These are phyloP conservation scores for Epizoanthus stellaris DNA, from an alignment of 92 coral and sea anemone species.

Conservation along the genomic window DNA sequence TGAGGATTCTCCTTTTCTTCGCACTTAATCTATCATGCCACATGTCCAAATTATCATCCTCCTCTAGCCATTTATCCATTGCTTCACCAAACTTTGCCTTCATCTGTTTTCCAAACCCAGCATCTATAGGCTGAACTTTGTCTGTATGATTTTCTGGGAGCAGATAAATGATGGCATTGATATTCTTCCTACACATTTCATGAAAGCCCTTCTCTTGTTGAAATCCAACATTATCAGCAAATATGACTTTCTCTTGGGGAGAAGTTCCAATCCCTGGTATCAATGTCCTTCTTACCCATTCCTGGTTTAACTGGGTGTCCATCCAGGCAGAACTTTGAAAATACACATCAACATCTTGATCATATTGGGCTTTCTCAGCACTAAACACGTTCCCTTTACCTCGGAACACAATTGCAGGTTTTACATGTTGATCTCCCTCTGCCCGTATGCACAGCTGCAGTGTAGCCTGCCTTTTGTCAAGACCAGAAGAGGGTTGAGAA, in stretches of 20 bases:
- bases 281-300: constrained; percentile 42
- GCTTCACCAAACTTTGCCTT: constrained; percentile 48
- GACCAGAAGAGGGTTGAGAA: constrained; percentile 52
- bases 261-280: constrained; percentile 15
- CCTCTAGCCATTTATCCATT: constrained; percentile 51
- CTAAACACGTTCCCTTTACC: constrained; percentile 46
- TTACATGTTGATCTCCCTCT: constrained; percentile 41
- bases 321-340: constrained; percentile 41
- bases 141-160: constrained; percentile 53
- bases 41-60: constrained; percentile 46
- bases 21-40: constrained; percentile 50
- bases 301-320: constrained; percentile 33
- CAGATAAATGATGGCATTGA: constrained; percentile 28
- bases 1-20: constrained; percentile 41
- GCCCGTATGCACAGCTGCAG: constrained; percentile 50
- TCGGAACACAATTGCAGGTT: constrained; percentile 33
- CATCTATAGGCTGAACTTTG: constrained; percentile 51
- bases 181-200: constrained; percentile 43
- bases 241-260: constrained; percentile 22
- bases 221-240: constrained; percentile 49
- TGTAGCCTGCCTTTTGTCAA: constrained; percentile 57
- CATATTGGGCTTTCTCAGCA: constrained; percentile 43
- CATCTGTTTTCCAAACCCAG: constrained; percentile 56
- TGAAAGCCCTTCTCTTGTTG: constrained; percentile 45
- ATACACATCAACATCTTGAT: constrained; percentile 40